Evolutionary conservation across 2,888 invertebrate species (phyloP), one percentile per base, ranked within the genome.

Genomic region (Graphium colonna): DNA sequence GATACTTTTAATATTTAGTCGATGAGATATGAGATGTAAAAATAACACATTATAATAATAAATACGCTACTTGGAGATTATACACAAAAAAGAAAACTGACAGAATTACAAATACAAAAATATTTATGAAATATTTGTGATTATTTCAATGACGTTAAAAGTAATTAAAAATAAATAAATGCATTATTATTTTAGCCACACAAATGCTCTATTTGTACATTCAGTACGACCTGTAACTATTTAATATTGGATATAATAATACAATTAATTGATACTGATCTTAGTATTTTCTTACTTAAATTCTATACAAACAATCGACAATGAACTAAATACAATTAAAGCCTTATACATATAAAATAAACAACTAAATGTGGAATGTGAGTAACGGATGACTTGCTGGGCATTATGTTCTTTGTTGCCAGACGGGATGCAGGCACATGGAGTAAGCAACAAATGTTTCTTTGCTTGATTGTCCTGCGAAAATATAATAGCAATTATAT

Each of bases 391-490:
- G 48, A 52, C 44, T 47, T 33, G 45, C 31, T 67, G 67, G 64
- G 70, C 65, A 60, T 69, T 60, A 62, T 67, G 68, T 61, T 65
- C 73, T 67, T 61, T 69, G 60, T 68, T 62, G 74, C 74, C 75
- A 71, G 75, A 73, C 77, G 66, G 75, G 69, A 64, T 71, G 81
- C 80, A 79, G 80, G 80, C 82, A 78, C 67, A 68, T 65, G 72
- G 74, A 36, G 36, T 36, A 71, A 69, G 75, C 71, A 72, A 70
- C 65, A 67, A 66, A 67, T 69, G 57, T 69, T 67, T 71, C 70
- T 69, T 79, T 73, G 79, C 76, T 75, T 79, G 71, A 73, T 71
- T 75, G 76, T 78, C 83, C 86, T 86, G 80, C 18, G 67, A 31
- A 44, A 42, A 47, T 48, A 33, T 40, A 48, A 33, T 31, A 53